These are phyloP conservation scores for Scaptodrosophila latifasciaeformis DNA, from an alignment of 2,888 invertebrate species.

Conservation along the genomic window DNA sequence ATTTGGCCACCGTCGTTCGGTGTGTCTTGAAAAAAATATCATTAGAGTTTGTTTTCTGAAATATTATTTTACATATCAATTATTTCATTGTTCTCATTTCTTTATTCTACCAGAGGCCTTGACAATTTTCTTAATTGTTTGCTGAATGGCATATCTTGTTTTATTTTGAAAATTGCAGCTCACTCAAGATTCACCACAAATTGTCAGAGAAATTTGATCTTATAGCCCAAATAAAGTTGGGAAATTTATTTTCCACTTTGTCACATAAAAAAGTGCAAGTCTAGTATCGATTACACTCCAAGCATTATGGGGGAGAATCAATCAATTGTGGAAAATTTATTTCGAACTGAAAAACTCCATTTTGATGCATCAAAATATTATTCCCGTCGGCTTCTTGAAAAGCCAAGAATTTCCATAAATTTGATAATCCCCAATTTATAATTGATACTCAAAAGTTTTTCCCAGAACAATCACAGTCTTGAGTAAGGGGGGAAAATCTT, in stretches of 20 bases:
- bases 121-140: constrained; percentile 11
- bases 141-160: too few relatives aligned
- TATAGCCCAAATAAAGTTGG: too few relatives aligned
- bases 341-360: constrained; percentile 8
- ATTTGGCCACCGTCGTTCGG: neutral
- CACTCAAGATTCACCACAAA: constrained; percentile 28
- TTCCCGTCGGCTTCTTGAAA: neutral
- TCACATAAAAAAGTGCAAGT: constrained; percentile 11
- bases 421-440: too few relatives aligned
- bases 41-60: constrained; percentile 33
- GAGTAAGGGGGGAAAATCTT: neutral
- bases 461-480: neutral
- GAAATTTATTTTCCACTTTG: constrained; percentile 36
- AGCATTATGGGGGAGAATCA: neutral
- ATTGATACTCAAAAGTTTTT: too few relatives aligned
- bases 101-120: neutral
- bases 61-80: constrained; percentile 75
- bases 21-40: too few relatives aligned
- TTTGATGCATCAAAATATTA: constrained; percentile 26
- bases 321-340: constrained; percentile 9
- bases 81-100: constrained; percentile 65
- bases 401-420: neutral
- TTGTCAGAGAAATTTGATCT: constrained; percentile 48
- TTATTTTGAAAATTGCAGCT: constrained; percentile 47
- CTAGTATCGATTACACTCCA: constrained; percentile 1